Conservation (phyloP, 2,888 invertebrate genomes). For the Acleris sparsana region DNA sequence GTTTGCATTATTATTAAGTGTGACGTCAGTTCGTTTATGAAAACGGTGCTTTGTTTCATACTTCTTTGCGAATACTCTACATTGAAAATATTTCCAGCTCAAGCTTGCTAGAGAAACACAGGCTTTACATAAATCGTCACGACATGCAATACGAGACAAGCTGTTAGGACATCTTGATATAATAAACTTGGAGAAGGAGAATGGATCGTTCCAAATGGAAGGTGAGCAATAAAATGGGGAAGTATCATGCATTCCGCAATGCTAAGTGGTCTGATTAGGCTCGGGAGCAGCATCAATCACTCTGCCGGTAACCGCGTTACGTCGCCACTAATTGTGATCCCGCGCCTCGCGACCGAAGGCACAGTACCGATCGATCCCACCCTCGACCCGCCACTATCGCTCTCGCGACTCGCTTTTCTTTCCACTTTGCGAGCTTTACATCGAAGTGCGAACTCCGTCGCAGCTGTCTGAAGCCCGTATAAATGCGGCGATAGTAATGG, state of each 20-base stretch:
- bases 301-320: constrained; percentile 65
- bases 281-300: constrained; percentile 58
- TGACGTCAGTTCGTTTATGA: constrained; percentile 1
- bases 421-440: constrained; percentile 58
- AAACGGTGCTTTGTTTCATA: not conserved
- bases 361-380: constrained; percentile 61
- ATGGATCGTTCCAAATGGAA: constrained; percentile 13
- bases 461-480: constrained; percentile 52
- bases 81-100: not conserved
- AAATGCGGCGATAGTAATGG: constrained; percentile 54
- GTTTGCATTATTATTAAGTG: constrained; percentile 12
- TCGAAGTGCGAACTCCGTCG: constrained; percentile 60
- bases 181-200: constrained; percentile 12
- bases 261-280: constrained; percentile 44
- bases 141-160: constrained; percentile 3
- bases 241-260: constrained; percentile 37
- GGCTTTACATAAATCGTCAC: constrained; percentile 2
- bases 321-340: constrained; percentile 73
- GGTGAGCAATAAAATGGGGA: constrained; percentile 38
- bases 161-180: constrained; percentile 7
- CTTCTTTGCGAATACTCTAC: not conserved
- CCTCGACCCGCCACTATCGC: constrained; percentile 43
- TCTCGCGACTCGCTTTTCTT: constrained; percentile 51
- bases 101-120: not conserved
- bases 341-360: constrained; percentile 46